Conservation (phyloP, 2,113 vertebrate species). For the Lathamus discolor region DNA sequence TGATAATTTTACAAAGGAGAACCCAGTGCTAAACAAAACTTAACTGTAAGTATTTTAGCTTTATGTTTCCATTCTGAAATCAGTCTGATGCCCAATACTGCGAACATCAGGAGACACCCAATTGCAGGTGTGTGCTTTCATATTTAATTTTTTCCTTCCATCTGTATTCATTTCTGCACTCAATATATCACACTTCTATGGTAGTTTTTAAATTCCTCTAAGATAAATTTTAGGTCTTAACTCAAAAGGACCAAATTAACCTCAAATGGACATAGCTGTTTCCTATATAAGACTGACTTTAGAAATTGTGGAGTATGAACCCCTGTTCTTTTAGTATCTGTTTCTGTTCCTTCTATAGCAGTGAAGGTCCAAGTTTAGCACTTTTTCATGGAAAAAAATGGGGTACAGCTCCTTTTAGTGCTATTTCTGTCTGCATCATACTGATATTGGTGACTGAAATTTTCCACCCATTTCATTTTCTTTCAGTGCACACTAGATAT, state of each 20-base stretch:
- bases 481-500: background rate
- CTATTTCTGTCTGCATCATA: background rate
- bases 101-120: background rate
- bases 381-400: background rate
- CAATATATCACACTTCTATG: background rate
- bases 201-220: background rate
- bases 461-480: background rate
- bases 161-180: background rate
- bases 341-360: background rate
- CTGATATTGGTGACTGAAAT: background rate
- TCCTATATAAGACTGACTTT: background rate
- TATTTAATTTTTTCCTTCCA: background rate
- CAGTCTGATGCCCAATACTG: background rate
- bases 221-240: background rate
- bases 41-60: background rate
- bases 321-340: background rate
- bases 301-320: background rate
- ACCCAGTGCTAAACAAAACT: background rate
- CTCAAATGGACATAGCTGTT: background rate
- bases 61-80: background rate
- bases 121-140: background rate
- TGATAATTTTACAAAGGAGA: background rate
- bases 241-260: background rate
- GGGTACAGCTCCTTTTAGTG: background rate
- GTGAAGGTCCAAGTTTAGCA: background rate